These are phyloP conservation scores for Phymatocera aterrima DNA, from an alignment of 2,888 invertebrate genomes.

Conservation along the genomic window DNA sequence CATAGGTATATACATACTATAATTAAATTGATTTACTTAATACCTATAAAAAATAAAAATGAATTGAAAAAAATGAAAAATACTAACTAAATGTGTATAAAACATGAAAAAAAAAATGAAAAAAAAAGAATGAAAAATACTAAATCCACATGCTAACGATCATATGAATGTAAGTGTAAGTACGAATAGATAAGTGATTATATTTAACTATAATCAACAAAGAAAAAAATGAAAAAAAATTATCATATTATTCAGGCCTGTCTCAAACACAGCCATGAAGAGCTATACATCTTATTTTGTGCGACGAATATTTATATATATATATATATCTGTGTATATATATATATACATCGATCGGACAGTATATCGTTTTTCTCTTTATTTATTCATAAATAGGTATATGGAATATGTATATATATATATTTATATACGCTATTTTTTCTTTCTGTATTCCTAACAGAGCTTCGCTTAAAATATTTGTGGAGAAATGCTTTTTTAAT, in stretches of 20 bases:
- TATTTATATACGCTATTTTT: background rate
- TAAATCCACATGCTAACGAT: conserved; percentile 43
- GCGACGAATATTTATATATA: conserved; percentile 36
- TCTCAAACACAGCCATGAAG: no score
- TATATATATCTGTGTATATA: no score
- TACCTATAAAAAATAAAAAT: no score
- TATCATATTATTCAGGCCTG: conserved; percentile 30
- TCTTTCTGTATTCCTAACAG: background rate
- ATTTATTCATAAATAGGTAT: background rate
- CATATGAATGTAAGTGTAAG: conserved; percentile 41
- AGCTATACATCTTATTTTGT: conserved; percentile 42
- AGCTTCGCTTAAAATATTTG: no score
- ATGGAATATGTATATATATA: background rate
- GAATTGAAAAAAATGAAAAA: conserved; percentile 52
- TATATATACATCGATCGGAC: background rate
- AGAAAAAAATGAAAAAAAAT: conserved; percentile 39
- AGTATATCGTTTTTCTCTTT: conserved; percentile 4
- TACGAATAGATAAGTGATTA: conserved; percentile 43
- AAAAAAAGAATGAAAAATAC: conserved; percentile 47
- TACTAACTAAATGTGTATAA: conserved; percentile 52
- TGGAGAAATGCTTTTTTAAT: no score
- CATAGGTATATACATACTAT: conserved; percentile 26
- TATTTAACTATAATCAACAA: conserved; percentile 47
- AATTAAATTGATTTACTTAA: conserved; percentile 53
- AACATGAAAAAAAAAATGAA: conserved; percentile 47